These are phyloP conservation scores for Rattus norvegicus DNA, from an alignment of 2,113 vertebrate species.

Conservation along the genomic window GRCr8 NC_086021.1:37655501-37656000, in stretches of 20 bases:
- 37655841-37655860: not conserved
- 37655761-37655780: not conserved
- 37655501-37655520: no score
- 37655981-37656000: not conserved
- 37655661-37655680: no score
- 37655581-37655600: not conserved
- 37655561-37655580: not conserved
- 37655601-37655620: not conserved
- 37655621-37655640: not conserved
- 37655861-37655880: not conserved
- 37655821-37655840: not conserved
- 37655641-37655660: constrained; percentile 3
- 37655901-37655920: not conserved
- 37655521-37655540: not conserved
- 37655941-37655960: not conserved
- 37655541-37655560: not conserved
- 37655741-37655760: not conserved
- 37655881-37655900: not conserved
- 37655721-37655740: not conserved
- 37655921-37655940: not conserved
- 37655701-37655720: not conserved
- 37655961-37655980: not conserved
- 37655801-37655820: not conserved
- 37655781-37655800: constrained; percentile 30
- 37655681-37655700: not conserved